Conservation (phyloP, 2,888 invertebrate species). For the Spodoptera littoralis region DNA sequence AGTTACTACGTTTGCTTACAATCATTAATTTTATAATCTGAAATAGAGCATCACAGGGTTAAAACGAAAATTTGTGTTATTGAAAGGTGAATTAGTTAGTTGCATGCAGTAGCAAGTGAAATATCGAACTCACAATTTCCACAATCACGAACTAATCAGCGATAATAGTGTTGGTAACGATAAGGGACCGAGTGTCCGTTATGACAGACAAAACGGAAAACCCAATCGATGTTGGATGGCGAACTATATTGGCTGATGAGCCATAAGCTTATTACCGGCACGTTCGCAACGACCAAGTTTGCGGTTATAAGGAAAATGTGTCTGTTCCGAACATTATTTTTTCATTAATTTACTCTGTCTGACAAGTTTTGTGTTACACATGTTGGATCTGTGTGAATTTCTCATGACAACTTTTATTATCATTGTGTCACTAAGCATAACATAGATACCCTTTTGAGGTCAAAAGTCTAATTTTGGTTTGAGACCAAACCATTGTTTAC, state of each 20-base stretch:
- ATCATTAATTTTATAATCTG: too few species aligned
- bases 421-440: slow-evolving; percentile 2
- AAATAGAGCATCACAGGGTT: too few species aligned
- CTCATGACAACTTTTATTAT: slow-evolving; percentile 6
- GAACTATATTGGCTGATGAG: slow-evolving; percentile 17
- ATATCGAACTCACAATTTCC: too few species aligned
- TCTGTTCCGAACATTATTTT: slow-evolving; percentile 9
- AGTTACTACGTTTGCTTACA: too few species aligned
- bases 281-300: slow-evolving; percentile 16
- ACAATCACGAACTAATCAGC: slow-evolving; percentile 2
- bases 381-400: slow-evolving; percentile 8
- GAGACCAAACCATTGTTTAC: too few species aligned
- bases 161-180: slow-evolving; percentile 2
- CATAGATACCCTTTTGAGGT: neutral
- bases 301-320: slow-evolving; percentile 24
- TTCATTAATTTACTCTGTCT: slow-evolving; percentile 18
- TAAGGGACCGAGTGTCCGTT: slow-evolving; percentile 6
- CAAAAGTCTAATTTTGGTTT: too few species aligned
- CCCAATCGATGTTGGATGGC: slow-evolving; percentile 3
- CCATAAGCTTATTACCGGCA: slow-evolving; percentile 7
- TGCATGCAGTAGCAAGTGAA: too few species aligned
- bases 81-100: too few species aligned
- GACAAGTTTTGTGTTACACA: slow-evolving; percentile 11
- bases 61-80: too few species aligned
- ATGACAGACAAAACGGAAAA: slow-evolving; percentile 15